phyloP scores from a whole-genome alignment of 2,113 vertebrate species.

The Xenopus laevis region DNA sequence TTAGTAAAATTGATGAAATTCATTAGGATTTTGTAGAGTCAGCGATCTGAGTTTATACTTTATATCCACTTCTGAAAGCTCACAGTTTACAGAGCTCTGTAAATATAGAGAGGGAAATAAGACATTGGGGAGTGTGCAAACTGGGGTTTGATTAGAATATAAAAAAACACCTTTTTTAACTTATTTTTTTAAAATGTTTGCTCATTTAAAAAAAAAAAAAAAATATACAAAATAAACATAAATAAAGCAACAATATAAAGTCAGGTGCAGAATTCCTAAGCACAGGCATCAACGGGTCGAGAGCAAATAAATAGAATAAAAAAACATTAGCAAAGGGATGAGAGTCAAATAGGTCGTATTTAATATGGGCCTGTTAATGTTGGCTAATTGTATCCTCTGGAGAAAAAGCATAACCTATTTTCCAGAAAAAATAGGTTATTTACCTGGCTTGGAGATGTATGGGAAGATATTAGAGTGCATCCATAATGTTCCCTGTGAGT shows the following conservation, averaged over 20 bases:
- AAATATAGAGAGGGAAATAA: too few relatives aligned
- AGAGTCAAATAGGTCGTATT: constrained; percentile 8
- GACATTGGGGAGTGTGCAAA: too few relatives aligned
- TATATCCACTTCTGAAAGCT: neutral
- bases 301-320: neutral
- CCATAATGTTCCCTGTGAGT: constrained; percentile 28
- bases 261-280: too few relatives aligned
- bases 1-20: constrained; percentile 50
- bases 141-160: too few relatives aligned
- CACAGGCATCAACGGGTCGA: too few relatives aligned
- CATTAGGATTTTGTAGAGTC: constrained; percentile 18
- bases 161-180: too few relatives aligned
- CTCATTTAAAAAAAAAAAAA: too few relatives aligned
- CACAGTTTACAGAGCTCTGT: too few relatives aligned
- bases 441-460: constrained; percentile 29
- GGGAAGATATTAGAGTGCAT: constrained; percentile 27
- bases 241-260: too few relatives aligned
- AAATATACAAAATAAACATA: too few relatives aligned
- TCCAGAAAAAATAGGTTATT: constrained; percentile 34
- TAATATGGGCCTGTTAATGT: constrained; percentile 12
- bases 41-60: neutral
- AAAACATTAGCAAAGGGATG: neutral
- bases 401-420: constrained; percentile 19
- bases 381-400: constrained; percentile 32
- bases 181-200: too few relatives aligned